Conservation (phyloP, 2,113 vertebrate genomes). For the Bucco capensis region DNA sequence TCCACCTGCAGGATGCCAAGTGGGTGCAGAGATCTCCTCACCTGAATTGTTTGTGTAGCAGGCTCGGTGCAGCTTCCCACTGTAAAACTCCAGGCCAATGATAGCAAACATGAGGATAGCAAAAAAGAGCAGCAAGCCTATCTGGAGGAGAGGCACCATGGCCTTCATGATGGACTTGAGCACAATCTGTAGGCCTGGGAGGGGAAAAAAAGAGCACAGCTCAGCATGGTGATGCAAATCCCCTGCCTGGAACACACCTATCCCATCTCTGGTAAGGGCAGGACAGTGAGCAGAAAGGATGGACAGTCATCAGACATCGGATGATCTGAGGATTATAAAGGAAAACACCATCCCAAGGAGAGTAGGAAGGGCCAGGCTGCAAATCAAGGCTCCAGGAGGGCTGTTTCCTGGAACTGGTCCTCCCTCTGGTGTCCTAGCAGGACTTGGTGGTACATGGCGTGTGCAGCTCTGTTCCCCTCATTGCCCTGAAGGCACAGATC, state of each 20-base stretch:
- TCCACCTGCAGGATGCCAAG: fast-evolving
- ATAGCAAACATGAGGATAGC: constrained; percentile 99
- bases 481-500: fast-evolving
- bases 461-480: background rate
- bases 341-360: background rate
- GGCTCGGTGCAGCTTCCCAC: constrained; percentile 89
- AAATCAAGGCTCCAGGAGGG: background rate
- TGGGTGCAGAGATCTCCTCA: background rate
- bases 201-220: background rate
- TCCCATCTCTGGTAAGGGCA: background rate
- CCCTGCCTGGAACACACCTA: background rate
- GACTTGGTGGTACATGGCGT: background rate
- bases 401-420: background rate
- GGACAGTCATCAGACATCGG: background rate
- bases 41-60: constrained; percentile 84
- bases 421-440: background rate
- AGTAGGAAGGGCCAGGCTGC: background rate
- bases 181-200: constrained; percentile 92
- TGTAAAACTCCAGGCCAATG: constrained; percentile 98
- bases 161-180: constrained; percentile 99
- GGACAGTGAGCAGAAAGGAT: background rate
- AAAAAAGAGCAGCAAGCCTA: constrained; percentile 95
- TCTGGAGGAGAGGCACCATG: constrained; percentile 98
- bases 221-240: background rate
- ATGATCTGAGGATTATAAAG: background rate